phyloP scores from a whole-genome alignment of 2,797 vertebrate species.

The Brotula barbata region DNA sequence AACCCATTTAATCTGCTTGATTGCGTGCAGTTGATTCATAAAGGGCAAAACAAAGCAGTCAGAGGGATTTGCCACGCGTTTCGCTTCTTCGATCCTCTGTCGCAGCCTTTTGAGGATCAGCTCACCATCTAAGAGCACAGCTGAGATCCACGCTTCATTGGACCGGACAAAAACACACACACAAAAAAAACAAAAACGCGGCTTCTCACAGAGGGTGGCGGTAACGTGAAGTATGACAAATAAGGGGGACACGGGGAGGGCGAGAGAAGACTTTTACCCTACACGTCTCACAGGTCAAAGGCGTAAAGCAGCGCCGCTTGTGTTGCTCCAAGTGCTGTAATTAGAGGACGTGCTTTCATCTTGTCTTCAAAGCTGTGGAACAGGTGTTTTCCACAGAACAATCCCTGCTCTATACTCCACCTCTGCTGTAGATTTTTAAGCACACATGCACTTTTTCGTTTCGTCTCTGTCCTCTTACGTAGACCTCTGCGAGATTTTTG shows the following conservation, averaged over 20 bases:
- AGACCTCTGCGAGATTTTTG: neutral
- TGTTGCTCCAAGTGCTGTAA: slow-evolving; percentile 70
- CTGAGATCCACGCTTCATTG: slow-evolving; percentile 30
- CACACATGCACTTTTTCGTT: neutral
- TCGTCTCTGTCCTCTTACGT: neutral
- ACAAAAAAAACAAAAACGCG: too few species aligned
- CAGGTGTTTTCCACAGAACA: slow-evolving; percentile 75
- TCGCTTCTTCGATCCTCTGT: slow-evolving; percentile 31
- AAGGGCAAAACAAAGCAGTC: slow-evolving; percentile 24
- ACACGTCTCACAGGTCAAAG: slow-evolving; percentile 25
- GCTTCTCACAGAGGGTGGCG: slow-evolving; percentile 28
- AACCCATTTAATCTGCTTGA: slow-evolving; percentile 13
- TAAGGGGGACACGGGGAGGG: slow-evolving; percentile 25
- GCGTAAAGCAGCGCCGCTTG: slow-evolving; percentile 44
- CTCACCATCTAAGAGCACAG: slow-evolving; percentile 32
- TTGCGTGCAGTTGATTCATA: slow-evolving; percentile 5
- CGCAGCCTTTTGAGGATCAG: slow-evolving; percentile 45
- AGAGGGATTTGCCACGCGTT: slow-evolving; percentile 18
- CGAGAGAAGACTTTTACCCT: slow-evolving; percentile 12
- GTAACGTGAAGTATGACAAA: slow-evolving; percentile 53
- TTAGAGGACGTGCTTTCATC: slow-evolving; percentile 76
- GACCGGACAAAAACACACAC: slow-evolving; percentile 20
- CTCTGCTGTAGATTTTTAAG: slow-evolving; percentile 37
- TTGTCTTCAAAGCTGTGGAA: slow-evolving; percentile 76
- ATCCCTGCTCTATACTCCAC: slow-evolving; percentile 49